Conservation (phyloP, 2,888 invertebrate species). For the Orthosia gracilis region DNA sequence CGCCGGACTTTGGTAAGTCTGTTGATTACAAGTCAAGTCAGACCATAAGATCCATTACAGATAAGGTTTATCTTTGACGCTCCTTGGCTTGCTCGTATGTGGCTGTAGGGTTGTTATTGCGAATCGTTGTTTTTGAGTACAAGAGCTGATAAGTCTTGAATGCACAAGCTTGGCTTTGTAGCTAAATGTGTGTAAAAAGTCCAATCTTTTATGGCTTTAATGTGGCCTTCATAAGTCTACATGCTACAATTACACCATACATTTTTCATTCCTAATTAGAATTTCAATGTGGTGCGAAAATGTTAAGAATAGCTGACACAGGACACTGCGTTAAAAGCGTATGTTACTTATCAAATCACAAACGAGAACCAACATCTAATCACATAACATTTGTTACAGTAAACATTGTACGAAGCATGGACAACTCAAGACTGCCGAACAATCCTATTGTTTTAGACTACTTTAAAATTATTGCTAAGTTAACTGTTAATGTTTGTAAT, state of each 20-base stretch:
- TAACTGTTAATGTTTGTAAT: constrained; percentile 86
- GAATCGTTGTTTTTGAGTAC: too few species aligned
- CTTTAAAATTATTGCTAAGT: constrained; percentile 85
- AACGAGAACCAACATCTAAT: constrained; percentile 10
- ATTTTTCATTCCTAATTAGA: constrained; percentile 15
- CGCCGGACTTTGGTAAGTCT: constrained; percentile 92
- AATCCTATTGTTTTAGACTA: constrained; percentile 86
- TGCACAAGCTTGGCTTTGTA: too few species aligned
- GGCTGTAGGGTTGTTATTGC: too few species aligned
- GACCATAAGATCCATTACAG: too few species aligned
- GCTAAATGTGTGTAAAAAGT: too few species aligned
- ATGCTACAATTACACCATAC: not conserved
- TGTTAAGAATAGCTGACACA: constrained; percentile 4
- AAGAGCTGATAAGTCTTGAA: too few species aligned
- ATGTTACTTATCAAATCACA: not conserved
- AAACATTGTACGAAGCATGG: constrained; percentile 86
- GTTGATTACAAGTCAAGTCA: too few species aligned
- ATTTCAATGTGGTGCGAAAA: constrained; percentile 7
- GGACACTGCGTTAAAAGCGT: constrained; percentile 1
- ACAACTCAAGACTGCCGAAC: constrained; percentile 91
- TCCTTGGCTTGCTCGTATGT: too few species aligned
- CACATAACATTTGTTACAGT: constrained; percentile 77
- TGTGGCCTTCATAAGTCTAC: not conserved
- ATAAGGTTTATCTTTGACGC: too few species aligned
- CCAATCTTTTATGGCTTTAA: not conserved